phyloP scores from a whole-genome alignment of 2,797 vertebrate genomes.

The Taeniopygia guttata region DNA sequence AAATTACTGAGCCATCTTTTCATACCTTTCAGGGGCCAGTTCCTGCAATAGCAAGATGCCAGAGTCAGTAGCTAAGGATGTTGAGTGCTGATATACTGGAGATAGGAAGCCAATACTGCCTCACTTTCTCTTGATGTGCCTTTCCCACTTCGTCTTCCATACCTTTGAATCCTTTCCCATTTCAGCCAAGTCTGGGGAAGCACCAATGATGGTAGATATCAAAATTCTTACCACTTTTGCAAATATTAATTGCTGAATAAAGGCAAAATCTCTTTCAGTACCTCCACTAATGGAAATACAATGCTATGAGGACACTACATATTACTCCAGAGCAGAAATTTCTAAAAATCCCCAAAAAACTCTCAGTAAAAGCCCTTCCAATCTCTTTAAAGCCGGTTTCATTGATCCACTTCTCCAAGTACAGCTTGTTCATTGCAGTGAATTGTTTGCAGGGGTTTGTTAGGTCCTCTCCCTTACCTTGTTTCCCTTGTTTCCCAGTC shows the following conservation, averaged over 20 bases:
- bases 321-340: neutral
- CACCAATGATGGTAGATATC: fast-evolving
- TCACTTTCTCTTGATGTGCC: neutral
- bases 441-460: neutral
- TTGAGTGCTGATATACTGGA: neutral
- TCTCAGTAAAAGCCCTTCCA: neutral
- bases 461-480: fast-evolving
- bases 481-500: neutral
- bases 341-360: neutral
- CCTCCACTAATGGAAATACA: neutral
- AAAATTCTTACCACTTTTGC: neutral
- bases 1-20: neutral
- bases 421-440: neutral
- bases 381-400: neutral
- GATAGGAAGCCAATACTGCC: neutral
- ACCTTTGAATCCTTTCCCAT: neutral
- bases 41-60: neutral
- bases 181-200: neutral
- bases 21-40: neutral
- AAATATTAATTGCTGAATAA: neutral
- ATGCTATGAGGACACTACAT: neutral
- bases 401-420: neutral
- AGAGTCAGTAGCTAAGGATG: neutral
- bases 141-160: neutral
- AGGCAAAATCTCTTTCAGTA: neutral